These are phyloP conservation scores for Burhinus oedicnemus DNA, from an alignment of 2,113 vertebrate genomes.

Conservation along the genomic window DNA sequence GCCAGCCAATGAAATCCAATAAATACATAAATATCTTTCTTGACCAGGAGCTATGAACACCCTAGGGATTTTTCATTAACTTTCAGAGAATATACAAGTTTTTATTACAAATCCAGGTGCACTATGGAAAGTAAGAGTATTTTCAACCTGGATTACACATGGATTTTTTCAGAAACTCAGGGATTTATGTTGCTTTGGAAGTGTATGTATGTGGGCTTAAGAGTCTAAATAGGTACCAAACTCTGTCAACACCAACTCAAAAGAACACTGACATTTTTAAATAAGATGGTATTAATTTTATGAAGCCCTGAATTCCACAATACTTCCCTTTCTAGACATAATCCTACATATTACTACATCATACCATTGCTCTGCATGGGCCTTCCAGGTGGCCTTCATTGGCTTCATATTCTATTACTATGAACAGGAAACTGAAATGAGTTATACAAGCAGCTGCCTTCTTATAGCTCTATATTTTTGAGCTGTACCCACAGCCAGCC, in stretches of 20 bases:
- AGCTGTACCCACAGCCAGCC: background rate
- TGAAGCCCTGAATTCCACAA: background rate
- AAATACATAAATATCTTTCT: background rate
- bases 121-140: background rate
- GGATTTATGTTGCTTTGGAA: background rate
- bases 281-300: background rate
- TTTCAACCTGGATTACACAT: background rate
- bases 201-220: background rate
- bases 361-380: background rate
- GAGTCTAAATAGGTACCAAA: background rate
- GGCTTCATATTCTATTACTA: background rate
- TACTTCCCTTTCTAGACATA: background rate
- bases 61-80: background rate
- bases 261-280: background rate
- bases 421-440: background rate
- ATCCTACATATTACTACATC: background rate
- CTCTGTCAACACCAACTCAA: background rate
- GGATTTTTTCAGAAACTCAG: background rate
- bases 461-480: background rate
- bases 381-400: background rate
- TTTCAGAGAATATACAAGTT: background rate
- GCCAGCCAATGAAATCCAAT: background rate
- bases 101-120: background rate
- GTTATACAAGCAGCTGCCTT: background rate
- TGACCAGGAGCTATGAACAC: background rate